Base-by-base conservation (phyloP, 2,797 vertebrate species). In the Sebastes paucispinis region DNA sequence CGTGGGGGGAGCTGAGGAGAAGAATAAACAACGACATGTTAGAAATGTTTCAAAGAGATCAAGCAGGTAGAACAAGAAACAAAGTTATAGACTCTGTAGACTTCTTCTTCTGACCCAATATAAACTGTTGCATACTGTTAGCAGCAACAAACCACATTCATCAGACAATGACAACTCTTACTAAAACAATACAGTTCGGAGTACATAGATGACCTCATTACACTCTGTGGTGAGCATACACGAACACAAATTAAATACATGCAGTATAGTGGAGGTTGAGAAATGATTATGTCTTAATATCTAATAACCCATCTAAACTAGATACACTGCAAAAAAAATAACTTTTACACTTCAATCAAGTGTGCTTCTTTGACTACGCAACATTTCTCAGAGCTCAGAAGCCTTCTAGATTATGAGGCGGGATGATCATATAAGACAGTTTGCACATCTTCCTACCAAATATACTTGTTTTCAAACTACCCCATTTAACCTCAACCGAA, bases 1-100 rank as follows among this genome's bases (percentile, higher is more conserved):
- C 29, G 96, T 97, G 73, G 98, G 98, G 79, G 98, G 97, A 81
- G 98, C 98, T 99, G 93, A 10, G 67, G 76, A 52, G 50, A 65
- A 8, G 9, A 73, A 63, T 1, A 47, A 60, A 67, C 2, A 68
- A 5, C 3, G 2, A 43, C 4, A 14, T 13, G 24, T 83, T 32
- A 50, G 20, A 29, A 39, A 60, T 13, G 2, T 9, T 73, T 14
- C 3, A 54, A 34, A 60, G 4, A 39, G 29, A 55, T 22, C 4
- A 34, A 72, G 31, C 12, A 43, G 24, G 13, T 11, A 69, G 25
- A 57, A 66, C 29, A 63, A 32, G 8, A 4, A 59, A 22, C 50
- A 43, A 16, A 8, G 24, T 31, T 9, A 2, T 0, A 57, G n/a
- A 5, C 27, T 31, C 14, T 73, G 14, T 47, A 47, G 43, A 18